phyloP scores from a whole-genome alignment of 1,140 invertebrate genomes.

The Drosophila triauraria region DNA sequence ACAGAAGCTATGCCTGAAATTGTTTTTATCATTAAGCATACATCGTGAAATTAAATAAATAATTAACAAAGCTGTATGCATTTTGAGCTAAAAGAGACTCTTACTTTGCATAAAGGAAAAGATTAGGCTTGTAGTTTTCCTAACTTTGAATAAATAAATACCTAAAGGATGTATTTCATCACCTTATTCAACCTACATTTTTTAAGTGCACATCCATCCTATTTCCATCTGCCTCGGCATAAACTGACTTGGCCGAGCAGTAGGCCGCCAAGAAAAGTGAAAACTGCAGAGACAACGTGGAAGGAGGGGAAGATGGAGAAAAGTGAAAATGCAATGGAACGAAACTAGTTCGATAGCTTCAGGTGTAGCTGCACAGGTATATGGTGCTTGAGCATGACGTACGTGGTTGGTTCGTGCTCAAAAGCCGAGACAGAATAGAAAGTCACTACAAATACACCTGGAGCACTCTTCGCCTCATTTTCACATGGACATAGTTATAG shows the following conservation, averaged over 20 bases:
- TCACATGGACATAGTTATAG: constrained; percentile 37
- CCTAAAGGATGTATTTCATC: no score
- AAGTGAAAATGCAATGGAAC: constrained; percentile 38
- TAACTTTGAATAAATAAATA: no score
- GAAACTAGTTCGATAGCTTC: constrained; percentile 64
- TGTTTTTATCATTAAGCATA: no score
- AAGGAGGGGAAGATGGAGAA: not conserved
- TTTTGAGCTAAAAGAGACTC: no score
- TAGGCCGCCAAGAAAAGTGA: constrained; percentile 54
- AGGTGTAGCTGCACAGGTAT: constrained; percentile 28
- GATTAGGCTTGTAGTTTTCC: no score
- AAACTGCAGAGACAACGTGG: constrained; percentile 34
- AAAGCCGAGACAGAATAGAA: constrained; percentile 47
- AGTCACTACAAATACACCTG: constrained; percentile 61
- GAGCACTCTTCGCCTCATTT: constrained; percentile 26
- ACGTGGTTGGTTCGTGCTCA: constrained; percentile 63
- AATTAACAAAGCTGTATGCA: no score
- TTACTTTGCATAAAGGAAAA: no score
- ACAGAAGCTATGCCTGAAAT: no score
- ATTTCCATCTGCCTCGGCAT: constrained; percentile 28
- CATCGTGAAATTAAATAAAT: no score
- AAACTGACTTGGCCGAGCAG: constrained; percentile 29
- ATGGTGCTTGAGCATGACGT: constrained; percentile 65
- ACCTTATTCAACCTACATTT: not conserved
- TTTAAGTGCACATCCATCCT: constrained; percentile 14